Evolutionary conservation across 2,888 invertebrate species (phyloP).

Genomic region (Cybosia mesomella): DNA sequence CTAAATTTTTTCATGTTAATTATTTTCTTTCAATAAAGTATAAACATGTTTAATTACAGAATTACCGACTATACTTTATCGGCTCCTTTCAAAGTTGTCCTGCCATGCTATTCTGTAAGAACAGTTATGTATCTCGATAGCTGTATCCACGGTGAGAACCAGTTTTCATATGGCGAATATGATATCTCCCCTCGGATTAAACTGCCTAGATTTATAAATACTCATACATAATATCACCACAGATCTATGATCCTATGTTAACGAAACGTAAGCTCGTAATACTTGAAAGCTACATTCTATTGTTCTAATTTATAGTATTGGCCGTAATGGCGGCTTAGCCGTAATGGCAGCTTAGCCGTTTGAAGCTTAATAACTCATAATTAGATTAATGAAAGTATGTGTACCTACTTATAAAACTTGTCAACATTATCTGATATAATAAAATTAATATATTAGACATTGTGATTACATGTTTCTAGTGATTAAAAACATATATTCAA

Average conservation of each 20-base stretch:
- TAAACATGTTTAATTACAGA: too few species aligned
- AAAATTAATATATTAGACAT: slow-evolving; percentile 17
- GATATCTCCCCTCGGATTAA: too few species aligned
- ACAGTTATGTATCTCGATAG: too few species aligned
- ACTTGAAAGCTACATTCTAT: not conserved
- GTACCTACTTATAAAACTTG: slow-evolving; percentile 19
- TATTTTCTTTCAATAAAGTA: too few species aligned
- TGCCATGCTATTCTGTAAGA: too few species aligned
- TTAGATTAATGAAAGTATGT: slow-evolving; percentile 1
- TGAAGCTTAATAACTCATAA: not conserved
- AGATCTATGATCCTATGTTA: not conserved
- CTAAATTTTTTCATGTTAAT: too few species aligned
- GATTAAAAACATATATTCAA: slow-evolving; percentile 37
- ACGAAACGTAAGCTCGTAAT: not conserved
- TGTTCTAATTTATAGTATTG: not conserved
- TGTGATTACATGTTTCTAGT: slow-evolving; percentile 28
- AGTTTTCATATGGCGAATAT: too few species aligned
- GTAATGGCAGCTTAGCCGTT: not conserved
- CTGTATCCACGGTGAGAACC: too few species aligned
- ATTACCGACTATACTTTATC: not conserved
- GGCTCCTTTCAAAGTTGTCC: too few species aligned
- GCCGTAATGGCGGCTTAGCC: not conserved
- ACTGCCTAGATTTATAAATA: too few species aligned
- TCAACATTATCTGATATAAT: slow-evolving; percentile 34
- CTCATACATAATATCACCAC: too few species aligned